Conservation (phyloP, 2,888 invertebrate species). For the Celastrina argiolus region DNA sequence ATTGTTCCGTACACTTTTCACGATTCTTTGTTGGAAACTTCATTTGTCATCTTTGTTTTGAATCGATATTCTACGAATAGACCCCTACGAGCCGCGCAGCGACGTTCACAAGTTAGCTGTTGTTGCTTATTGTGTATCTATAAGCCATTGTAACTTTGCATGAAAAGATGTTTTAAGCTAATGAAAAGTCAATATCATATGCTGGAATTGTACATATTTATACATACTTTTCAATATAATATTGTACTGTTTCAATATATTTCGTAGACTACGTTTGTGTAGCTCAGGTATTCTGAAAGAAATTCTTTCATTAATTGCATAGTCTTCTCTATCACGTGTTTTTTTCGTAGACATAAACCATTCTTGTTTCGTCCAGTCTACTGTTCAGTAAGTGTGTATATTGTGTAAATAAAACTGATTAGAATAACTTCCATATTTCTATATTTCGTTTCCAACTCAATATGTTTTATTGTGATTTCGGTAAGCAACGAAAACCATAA, state of each 20-base stretch:
- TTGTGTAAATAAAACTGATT: too few relatives aligned
- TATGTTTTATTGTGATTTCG: not conserved
- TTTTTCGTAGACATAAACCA: too few relatives aligned
- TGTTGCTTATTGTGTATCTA: too few relatives aligned
- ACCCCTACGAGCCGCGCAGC: not conserved
- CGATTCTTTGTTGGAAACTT: conserved; percentile 21
- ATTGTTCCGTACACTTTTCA: conserved; percentile 24
- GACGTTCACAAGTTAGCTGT: not conserved
- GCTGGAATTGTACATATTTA: not conserved
- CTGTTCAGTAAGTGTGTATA: too few relatives aligned
- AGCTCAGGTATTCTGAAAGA: too few relatives aligned
- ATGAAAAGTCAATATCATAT: not conserved
- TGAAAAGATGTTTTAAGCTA: not conserved
- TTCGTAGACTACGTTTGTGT: too few relatives aligned
- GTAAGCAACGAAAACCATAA: not conserved
- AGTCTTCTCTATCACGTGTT: too few relatives aligned
- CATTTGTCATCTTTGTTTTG: conserved; percentile 10
- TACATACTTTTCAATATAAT: too few relatives aligned
- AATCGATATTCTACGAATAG: conserved; percentile 7
- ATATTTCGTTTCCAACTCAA: too few relatives aligned
- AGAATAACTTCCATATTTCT: too few relatives aligned
- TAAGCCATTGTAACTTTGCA: not conserved
- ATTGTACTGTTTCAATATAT: not conserved
- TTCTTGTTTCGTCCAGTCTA: too few relatives aligned
- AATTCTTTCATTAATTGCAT: too few relatives aligned